These are phyloP conservation scores for Prietella phreatophila DNA, from an alignment of 2,113 vertebrate species.

Conservation along the genomic window DNA sequence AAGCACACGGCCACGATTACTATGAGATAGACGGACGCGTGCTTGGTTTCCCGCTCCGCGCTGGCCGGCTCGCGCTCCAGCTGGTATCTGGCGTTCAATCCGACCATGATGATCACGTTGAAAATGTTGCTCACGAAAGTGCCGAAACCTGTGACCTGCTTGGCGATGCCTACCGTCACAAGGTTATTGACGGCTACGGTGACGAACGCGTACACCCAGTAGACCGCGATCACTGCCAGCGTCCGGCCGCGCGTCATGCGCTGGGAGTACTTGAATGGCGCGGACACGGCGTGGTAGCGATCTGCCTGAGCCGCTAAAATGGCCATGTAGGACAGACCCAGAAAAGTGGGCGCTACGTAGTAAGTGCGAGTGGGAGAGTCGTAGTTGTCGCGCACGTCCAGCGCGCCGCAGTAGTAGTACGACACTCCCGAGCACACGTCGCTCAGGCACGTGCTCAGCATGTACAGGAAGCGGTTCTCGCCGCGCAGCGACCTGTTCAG, in stretches of 20 bases:
- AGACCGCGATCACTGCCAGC: conserved; percentile 61
- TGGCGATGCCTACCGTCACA: conserved; percentile 58
- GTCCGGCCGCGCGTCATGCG: conserved; percentile 69
- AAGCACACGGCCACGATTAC: conserved; percentile 70
- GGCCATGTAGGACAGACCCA: conserved; percentile 75
- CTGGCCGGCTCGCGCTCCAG: conserved; percentile 63
- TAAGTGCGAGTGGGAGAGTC: conserved; percentile 66
- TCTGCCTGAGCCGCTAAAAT: conserved; percentile 75
- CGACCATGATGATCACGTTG: conserved; percentile 71
- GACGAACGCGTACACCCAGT: conserved; percentile 72
- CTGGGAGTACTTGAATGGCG: conserved; percentile 69
- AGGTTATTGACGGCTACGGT: conserved; percentile 66
- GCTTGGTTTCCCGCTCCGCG: conserved; percentile 68
- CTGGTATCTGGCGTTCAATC: conserved; percentile 73
- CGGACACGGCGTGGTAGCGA: conserved; percentile 69
- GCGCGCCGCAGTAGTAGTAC: conserved; percentile 71
- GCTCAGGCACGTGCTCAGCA: conserved; percentile 76
- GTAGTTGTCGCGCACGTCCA: conserved; percentile 66
- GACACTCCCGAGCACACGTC: conserved; percentile 73
- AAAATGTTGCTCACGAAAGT: conserved; percentile 67
- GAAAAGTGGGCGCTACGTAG: conserved; percentile 69
- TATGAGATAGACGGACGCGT: conserved; percentile 70
- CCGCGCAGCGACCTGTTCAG: conserved; percentile 62
- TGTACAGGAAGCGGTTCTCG: conserved; percentile 78
- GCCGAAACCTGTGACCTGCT: conserved; percentile 60